Conservation (phyloP, 2,888 invertebrate genomes). For the Asteroscopus sphinx region DNA sequence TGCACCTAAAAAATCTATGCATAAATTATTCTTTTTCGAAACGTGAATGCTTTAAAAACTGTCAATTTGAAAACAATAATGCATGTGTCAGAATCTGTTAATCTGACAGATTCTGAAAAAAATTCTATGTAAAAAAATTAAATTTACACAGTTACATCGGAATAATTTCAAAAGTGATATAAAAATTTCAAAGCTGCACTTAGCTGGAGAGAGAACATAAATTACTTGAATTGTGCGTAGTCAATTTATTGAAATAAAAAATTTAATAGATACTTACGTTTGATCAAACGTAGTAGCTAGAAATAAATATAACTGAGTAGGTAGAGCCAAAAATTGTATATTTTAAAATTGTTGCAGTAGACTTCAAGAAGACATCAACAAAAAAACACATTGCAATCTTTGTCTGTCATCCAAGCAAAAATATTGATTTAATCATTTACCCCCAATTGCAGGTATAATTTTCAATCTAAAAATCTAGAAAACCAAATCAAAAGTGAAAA, state of each 20-base stretch:
- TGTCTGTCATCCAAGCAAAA: neutral
- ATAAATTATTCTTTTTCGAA: constrained; percentile 35
- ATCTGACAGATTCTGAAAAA: constrained; percentile 33
- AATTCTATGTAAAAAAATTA: constrained; percentile 32
- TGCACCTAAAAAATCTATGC: no score
- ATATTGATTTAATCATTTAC: no score
- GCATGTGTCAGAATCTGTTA: constrained; percentile 30
- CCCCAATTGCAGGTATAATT: constrained; percentile 15
- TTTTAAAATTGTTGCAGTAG: no score
- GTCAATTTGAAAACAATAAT: constrained; percentile 38
- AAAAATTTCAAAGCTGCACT: neutral
- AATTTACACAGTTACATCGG: constrained; percentile 15
- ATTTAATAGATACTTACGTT: neutral
- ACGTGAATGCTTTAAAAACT: constrained; percentile 10
- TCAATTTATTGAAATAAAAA: neutral
- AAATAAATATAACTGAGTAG: neutral
- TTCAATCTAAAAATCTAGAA: neutral
- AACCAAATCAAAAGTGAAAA: constrained; percentile 44
- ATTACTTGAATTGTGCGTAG: neutral
- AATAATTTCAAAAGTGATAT: constrained; percentile 14
- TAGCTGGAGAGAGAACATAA: constrained; percentile 1
- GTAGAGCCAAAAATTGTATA: neutral
- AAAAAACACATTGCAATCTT: no score
- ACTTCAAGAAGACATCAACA: no score
- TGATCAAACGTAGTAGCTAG: neutral